Percentiles rank a stretch among this genome's conserved stretches.
Evolutionary conservation across 2,888 invertebrate species (phyloP).

Genomic region (Amphipyra tragopoginis): DNA sequence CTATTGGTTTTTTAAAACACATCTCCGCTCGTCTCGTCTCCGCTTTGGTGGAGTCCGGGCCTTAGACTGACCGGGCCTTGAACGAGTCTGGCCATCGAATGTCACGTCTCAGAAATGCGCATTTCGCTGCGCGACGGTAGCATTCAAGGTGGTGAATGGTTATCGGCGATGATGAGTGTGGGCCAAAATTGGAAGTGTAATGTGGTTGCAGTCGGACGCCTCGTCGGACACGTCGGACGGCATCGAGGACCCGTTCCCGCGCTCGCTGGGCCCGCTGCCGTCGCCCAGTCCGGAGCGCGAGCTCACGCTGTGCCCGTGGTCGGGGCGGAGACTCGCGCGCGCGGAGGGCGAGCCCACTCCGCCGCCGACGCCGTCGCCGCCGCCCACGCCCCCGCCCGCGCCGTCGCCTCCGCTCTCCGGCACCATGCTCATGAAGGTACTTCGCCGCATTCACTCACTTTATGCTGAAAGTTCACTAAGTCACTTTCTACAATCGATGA

Average conservation of each 20-base stretch:
- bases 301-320: conserved; percentile 91
- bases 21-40: too few species aligned
- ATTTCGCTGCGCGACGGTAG: too few species aligned
- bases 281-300: conserved; percentile 91
- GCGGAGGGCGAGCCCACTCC: conserved; percentile 91
- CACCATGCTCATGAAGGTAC: conserved; percentile 84
- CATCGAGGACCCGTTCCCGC: conserved; percentile 91
- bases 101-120: neutral
- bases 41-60: too few species aligned
- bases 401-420: conserved; percentile 61
- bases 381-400: conserved; percentile 70
- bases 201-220: conserved; percentile 70
- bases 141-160: neutral
- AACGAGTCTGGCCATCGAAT: neutral
- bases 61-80: too few species aligned
- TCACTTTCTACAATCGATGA: neutral
- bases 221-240: conserved; percentile 90
- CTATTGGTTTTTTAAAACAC: too few species aligned
- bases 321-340: conserved; percentile 85
- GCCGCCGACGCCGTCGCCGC: conserved; percentile 88
- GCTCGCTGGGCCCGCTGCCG: conserved; percentile 83
- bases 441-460: neutral
- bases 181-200: neutral
- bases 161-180: neutral
- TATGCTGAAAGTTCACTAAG: neutral